Base-by-base conservation (phyloP, 2,888 invertebrate species). In the Coenonympha glycerion region DNA sequence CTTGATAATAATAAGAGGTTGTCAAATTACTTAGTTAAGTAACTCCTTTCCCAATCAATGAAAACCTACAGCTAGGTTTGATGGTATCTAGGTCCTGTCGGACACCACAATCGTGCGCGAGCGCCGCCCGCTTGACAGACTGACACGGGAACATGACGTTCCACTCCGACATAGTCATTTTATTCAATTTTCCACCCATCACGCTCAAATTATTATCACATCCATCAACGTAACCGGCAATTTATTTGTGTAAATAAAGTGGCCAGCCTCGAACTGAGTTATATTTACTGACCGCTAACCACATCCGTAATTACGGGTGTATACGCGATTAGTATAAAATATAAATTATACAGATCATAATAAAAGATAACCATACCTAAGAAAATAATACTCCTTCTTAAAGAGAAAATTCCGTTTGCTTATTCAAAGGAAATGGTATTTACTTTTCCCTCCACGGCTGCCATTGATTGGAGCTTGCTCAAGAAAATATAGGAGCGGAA, bases 181-280 rank as follows among this genome's bases (percentile, higher is more conserved):
- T 52, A 80, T 69, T 76, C 68, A 76, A 75, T 79, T 73, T 74
- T 44, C 57, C 56, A 56, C 64, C 57, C 59, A 68, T 55, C 59
- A 59, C 62, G 59, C 65, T 66, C 60, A 71, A 71, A 70, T 72
- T 65, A 61, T 61, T 54, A 58, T 64, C 62, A 66, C 65, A 71
- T 70, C 61, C 58, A 70, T 73, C 68, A 67, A 48, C 61, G 49
- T 45, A 49, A 34, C 57, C 52, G 50, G 52, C 34, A 42, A 55
- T 58, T 58, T 49, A 45, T 47, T 44, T 42, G 49, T 45, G 41
- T 30, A 49, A 50, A 57, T 30, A 55, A 52, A 53, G 36, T 51
- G 19, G 33, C 5, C 28, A 21, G 16, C 13, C 30, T 39, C 39
- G 37, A 28, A 16, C 33, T 28, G 11, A n/a, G 40, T 46, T 18